Conservation (phyloP, 2,888 invertebrate genomes). For the Rhorus exstirpatorius region DNA sequence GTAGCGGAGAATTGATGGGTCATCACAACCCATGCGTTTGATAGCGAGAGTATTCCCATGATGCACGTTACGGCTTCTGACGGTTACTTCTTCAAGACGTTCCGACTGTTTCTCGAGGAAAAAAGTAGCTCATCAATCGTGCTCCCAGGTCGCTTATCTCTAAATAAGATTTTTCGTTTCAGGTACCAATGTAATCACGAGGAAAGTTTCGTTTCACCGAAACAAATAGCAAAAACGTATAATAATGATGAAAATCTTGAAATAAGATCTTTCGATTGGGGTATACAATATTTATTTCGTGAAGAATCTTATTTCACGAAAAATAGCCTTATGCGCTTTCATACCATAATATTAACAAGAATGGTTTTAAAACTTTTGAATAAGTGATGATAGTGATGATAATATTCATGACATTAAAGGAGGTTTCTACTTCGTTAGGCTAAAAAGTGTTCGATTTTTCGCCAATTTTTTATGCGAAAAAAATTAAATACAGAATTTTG, state of each 20-base stretch:
- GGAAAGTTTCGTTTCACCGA: slow-evolving; percentile 28
- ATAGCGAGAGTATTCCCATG: slow-evolving; percentile 65
- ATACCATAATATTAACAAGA: too few species aligned
- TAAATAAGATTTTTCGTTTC: slow-evolving; percentile 55
- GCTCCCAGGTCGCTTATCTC: slow-evolving; percentile 48
- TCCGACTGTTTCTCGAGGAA: slow-evolving; percentile 58
- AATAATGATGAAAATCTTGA: neutral
- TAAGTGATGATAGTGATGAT: too few species aligned
- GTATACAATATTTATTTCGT: too few species aligned
- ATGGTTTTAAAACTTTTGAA: too few species aligned
- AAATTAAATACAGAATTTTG: too few species aligned
- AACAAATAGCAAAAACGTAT: slow-evolving; percentile 3
- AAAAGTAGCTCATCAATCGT: slow-evolving; percentile 58
- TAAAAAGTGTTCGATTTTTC: too few species aligned
- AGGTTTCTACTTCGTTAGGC: too few species aligned
- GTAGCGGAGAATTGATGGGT: slow-evolving; percentile 67
- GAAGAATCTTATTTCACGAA: too few species aligned
- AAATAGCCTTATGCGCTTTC: too few species aligned
- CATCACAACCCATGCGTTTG: slow-evolving; percentile 66
- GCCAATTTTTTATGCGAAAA: too few species aligned
- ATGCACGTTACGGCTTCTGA: slow-evolving; percentile 63
- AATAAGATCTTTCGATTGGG: too few species aligned
- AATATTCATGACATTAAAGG: too few species aligned
- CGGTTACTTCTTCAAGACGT: slow-evolving; percentile 49
- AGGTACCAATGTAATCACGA: slow-evolving; percentile 30